Percentiles rank a stretch among this genome's conserved stretches.
phyloP scores from a whole-genome alignment of 2,113 vertebrate genomes.

The Mystacornis crossleyi region DNA sequence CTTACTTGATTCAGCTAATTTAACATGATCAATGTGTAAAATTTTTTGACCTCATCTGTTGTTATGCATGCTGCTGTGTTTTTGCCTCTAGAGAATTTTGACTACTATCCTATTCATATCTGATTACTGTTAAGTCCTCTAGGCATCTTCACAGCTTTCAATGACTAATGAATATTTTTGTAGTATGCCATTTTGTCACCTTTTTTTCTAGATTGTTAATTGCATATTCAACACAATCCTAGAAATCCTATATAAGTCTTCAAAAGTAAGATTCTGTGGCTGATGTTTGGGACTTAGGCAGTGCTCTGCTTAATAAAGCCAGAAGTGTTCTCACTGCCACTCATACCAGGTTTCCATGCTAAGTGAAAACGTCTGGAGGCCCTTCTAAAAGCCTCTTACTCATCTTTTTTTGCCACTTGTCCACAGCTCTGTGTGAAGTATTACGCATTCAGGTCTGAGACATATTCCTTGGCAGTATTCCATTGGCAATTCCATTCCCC shows the following conservation, averaged over 20 bases:
- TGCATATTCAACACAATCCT: not conserved
- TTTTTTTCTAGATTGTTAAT: not conserved
- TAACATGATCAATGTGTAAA: not conserved
- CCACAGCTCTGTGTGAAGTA: not conserved
- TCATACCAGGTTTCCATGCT: not conserved
- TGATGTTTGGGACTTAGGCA: not conserved
- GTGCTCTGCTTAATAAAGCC: not conserved
- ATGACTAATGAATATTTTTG: not conserved
- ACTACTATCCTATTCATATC: not conserved
- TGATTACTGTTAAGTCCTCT: not conserved
- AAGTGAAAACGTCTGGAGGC: not conserved
- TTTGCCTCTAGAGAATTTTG: not conserved
- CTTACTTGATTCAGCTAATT: not conserved
- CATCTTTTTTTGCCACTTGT: not conserved
- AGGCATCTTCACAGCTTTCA: not conserved
- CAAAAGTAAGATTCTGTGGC: not conserved
- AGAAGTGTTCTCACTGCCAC: not conserved
- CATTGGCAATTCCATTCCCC: not conserved
- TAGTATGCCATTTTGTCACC: not conserved
- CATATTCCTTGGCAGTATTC: not conserved
- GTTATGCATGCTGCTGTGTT: fast-evolving
- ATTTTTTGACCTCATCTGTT: not conserved
- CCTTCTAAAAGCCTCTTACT: not conserved
- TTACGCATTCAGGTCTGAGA: not conserved
- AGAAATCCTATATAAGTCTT: not conserved